These are phyloP conservation scores for Campylomormyrus numenius DNA, from an alignment of 2,113 vertebrate species.

Conservation along the genomic window DNA sequence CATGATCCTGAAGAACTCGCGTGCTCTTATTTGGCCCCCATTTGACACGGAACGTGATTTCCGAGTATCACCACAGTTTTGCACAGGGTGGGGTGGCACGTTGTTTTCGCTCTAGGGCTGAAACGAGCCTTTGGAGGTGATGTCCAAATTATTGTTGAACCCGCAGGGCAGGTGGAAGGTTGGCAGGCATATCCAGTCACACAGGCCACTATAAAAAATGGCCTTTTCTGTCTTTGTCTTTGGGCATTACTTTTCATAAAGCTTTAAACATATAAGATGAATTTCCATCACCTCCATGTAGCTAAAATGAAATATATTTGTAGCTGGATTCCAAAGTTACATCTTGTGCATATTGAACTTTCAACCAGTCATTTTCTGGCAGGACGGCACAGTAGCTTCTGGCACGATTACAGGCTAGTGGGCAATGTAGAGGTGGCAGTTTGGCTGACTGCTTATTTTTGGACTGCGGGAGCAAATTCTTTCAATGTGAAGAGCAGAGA, in stretches of 20 bases:
- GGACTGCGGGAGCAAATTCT: neutral
- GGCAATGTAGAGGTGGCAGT: neutral
- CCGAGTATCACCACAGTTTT: conserved; percentile 23
- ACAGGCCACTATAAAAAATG: neutral
- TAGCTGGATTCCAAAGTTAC: neutral
- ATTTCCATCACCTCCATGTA: neutral
- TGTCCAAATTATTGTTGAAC: neutral
- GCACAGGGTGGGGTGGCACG: neutral
- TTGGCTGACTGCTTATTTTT: neutral
- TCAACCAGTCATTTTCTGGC: neutral
- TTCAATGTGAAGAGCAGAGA: neutral
- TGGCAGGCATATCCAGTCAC: neutral
- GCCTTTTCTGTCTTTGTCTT: neutral
- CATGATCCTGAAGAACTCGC: conserved; percentile 43
- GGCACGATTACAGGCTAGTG: neutral
- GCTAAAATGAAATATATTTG: neutral
- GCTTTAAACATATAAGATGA: neutral
- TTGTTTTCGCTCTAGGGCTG: neutral
- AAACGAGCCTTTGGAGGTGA: neutral
- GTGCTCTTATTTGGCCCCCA: conserved; percentile 24
- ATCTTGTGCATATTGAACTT: neutral
- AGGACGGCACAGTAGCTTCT: neutral
- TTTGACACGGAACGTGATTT: conserved; percentile 17
- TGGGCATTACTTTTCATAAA: neutral
- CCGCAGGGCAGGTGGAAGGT: neutral